Evolutionary conservation across 2,888 invertebrate species (phyloP).

Genomic region (Adelphocoris suturalis): DNA sequence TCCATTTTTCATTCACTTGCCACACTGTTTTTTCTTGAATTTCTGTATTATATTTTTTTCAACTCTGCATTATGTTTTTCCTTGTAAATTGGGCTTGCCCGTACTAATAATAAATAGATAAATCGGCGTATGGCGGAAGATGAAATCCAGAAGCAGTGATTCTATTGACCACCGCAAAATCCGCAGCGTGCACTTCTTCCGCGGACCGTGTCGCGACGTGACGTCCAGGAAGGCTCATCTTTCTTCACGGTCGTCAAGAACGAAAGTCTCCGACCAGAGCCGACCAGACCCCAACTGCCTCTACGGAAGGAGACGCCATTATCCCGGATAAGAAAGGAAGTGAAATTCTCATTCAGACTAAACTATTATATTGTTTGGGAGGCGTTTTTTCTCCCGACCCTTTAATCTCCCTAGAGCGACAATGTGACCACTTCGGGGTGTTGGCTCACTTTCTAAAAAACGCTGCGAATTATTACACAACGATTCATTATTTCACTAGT

Average conservation of each 20-base stretch:
- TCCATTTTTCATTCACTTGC: no score
- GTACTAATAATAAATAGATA: no score
- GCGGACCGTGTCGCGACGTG: slow-evolving; percentile 19
- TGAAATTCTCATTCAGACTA: slow-evolving; percentile 43
- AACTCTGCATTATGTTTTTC: no score
- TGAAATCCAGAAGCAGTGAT: background rate
- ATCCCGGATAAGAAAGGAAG: slow-evolving; percentile 45
- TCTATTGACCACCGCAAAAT: slow-evolving; percentile 1
- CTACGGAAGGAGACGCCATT: slow-evolving; percentile 29
- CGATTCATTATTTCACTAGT: no score
- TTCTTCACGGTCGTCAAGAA: slow-evolving; percentile 31
- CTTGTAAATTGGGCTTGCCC: no score
- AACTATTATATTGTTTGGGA: slow-evolving; percentile 40
- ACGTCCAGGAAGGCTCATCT: slow-evolving; percentile 12
- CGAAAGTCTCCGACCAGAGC: background rate
- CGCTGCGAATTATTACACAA: no score
- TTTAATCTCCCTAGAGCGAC: background rate
- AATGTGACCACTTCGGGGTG: background rate
- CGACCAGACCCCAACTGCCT: background rate
- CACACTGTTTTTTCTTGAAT: no score
- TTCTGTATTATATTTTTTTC: no score
- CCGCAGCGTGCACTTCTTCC: background rate
- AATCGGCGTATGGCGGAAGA: no score
- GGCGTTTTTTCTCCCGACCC: slow-evolving; percentile 44
- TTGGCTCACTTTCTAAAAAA: slow-evolving; percentile 31